Evolutionary conservation across 53 echinoderm and acorn worm genomes (phyloP), one percentile per base, ranked within the genome.

Genomic region (Patiria pectinifera): DNA sequence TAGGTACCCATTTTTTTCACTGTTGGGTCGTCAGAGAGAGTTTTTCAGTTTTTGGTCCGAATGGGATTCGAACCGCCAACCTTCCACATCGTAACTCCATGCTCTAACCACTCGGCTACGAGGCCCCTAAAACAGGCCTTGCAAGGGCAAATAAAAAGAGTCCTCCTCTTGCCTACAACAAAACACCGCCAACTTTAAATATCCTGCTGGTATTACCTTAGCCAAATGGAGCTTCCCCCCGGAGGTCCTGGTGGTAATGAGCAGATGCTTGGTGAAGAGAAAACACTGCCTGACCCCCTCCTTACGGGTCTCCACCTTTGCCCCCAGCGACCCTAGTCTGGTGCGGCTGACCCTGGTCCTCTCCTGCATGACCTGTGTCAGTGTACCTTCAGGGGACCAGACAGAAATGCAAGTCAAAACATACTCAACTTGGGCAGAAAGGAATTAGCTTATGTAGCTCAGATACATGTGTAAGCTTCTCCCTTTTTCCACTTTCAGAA

Each of bases 181-280:
- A n/a, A 26, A 86, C 86, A 76, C 44, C 6, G 12, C n/a, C 93
- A n/a, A n/a, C 59, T 16, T 16, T 19, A 12, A 69, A 12, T n/a
- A 69, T 69, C 49, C 49, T 6, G 49, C 49, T 6, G 6, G 69
- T 16, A 15, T 74, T 9, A 96, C 99, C 97, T 97, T 99, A 47
- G 95, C 92, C 25, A 99, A 91, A 84, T 99, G 99, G 5, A 99
- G 96, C 71, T 97, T 99, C 0, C 99, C 99, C 8, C 95, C 97
- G 26, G 99, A 99, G 11, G 97, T 97, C 81, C 99, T 93, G 53
- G 96, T 96, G 35, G 99, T 99, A 47, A 99, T 93, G 8, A 99
- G 93, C 14, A 99, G 93, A 82, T 99, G 99, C 75, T 99, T 97
- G 45, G 99, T 99, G 91, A 99, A 99, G 66, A 99, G 96, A 78